A percentile compares a stretch with the other conserved stretches of the same genome.
phyloP scores from a whole-genome alignment of 1,140 invertebrate species.

The Cyclargus thomasi region DNA sequence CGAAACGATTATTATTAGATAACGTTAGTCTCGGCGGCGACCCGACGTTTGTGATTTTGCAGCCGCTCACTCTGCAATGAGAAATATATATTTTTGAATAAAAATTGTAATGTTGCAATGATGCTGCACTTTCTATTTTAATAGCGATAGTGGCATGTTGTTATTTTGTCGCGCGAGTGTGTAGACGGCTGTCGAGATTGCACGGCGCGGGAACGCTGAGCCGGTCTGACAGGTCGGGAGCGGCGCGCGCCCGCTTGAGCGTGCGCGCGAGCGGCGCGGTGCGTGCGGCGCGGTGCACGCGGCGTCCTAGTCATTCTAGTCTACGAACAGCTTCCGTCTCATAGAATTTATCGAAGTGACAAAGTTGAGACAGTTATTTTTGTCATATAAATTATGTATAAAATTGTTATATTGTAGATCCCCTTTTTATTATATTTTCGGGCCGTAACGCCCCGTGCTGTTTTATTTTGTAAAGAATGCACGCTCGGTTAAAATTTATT shows the following conservation, averaged over 20 bases:
- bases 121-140: not conserved
- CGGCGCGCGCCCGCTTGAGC: slow-evolving; percentile 7
- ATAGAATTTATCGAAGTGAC: slow-evolving; percentile 43
- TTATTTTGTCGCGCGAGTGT: not conserved
- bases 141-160: not conserved
- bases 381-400: slow-evolving; percentile 54
- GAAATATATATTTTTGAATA: slow-evolving; percentile 10
- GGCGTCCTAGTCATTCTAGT: slow-evolving; percentile 41
- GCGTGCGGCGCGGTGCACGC: slow-evolving; percentile 8
- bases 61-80: slow-evolving; percentile 10
- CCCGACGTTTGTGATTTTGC: slow-evolving; percentile 26
- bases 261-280: slow-evolving; percentile 21
- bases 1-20: slow-evolving; percentile 8
- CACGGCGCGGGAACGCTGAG: slow-evolving; percentile 22
- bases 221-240: not conserved
- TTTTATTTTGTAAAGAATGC: slow-evolving; percentile 40
- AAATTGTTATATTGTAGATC: slow-evolving; percentile 45
- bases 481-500: slow-evolving; percentile 60
- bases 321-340: slow-evolving; percentile 62
- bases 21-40: slow-evolving; percentile 28
- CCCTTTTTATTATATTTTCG: slow-evolving; percentile 40
- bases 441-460: slow-evolving; percentile 29
- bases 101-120: slow-evolving; percentile 8
- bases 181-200: slow-evolving; percentile 29
- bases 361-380: slow-evolving; percentile 57